Evolutionary conservation across 2,888 invertebrate species (phyloP), one percentile per base, ranked within the genome.

Genomic region (Tridacna gigas): DNA sequence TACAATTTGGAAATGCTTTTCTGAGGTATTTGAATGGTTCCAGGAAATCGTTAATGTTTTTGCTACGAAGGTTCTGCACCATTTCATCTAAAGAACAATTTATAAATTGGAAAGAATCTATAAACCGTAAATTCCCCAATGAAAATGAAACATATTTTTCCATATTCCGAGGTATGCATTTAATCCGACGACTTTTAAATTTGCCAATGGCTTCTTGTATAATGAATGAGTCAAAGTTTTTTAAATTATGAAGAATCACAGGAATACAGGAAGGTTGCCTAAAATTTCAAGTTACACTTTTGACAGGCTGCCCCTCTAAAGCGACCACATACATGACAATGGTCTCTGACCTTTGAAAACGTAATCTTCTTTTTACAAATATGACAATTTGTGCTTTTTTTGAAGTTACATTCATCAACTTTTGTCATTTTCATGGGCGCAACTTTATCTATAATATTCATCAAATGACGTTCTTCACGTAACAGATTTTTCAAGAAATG

Each of bases 101-200:
- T 37, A 63, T 20, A n/a, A 61, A 65, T 9, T 15, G 61, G 61
- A n/a, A 65, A 12, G 65, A 65, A 45, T 76, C 63, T n/a, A 76
- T 76, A n/a, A 76, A 76, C 11, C 65, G 9, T 22, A 76, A 61
- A 37, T 76, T 65, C 26, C 76, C 76, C 3, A 76, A 11, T 13
- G 67, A 67, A 28, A 67, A 67, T 13, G 51, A 51, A 51, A 25
- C 18, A 67, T 13, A 67, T 11, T 74, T 74, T 37, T 67, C 67
- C 22, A 22, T 18, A 47, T 45, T 73, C 5, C 20, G 51, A 7
- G 73, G 48, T 48, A 73, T 73, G 45, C 73, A 73, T 22, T 48
- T 45, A 18, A 73, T 73, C 9, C 37, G 20, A 20, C 26, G 20
- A 12, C 26, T 11, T 37, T 67, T 67, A 12, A 67, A 28, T 26